Percentiles rank a stretch among this genome's conserved stretches.
phyloP scores from a whole-genome alignment of 1,140 invertebrate species.

The Druon quercuslanigerum region DNA sequence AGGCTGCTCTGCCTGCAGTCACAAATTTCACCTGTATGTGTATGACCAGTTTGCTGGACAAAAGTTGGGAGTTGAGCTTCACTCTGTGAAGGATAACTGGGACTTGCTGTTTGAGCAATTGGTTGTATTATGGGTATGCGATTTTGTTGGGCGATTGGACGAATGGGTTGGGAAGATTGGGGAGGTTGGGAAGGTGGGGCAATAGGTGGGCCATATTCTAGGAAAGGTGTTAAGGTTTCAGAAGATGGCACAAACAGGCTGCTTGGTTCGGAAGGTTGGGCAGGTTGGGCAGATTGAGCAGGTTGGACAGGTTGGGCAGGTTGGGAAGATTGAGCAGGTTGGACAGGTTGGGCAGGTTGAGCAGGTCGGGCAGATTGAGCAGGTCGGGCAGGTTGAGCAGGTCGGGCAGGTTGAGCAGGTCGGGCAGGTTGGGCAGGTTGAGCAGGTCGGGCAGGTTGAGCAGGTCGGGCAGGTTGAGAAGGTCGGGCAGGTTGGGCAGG shows the following conservation, averaged over 20 bases:
- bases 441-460: neutral
- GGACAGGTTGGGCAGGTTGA: too few relatives aligned
- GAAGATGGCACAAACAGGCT: too few relatives aligned
- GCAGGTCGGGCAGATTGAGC: neutral
- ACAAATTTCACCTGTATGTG: constrained; percentile 48
- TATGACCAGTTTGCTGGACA: constrained; percentile 36
- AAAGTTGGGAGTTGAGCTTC: neutral
- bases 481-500: too few relatives aligned
- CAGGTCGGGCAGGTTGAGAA: too few relatives aligned
- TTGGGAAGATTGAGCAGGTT: neutral
- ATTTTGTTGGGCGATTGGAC: neutral
- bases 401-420: neutral
- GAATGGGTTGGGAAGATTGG: neutral
- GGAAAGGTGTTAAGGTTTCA: too few relatives aligned
- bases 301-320: too few relatives aligned
- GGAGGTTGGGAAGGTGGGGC: too few relatives aligned
- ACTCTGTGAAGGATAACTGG: neutral
- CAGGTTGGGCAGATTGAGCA: too few relatives aligned
- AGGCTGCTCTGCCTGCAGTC: constrained; percentile 66
- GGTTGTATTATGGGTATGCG: neutral
- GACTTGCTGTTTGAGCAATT: neutral
- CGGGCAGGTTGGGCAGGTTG: neutral
- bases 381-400: too few relatives aligned
- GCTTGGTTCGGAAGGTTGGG: neutral
- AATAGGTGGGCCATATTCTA: too few relatives aligned